Conservation (phyloP, 2,113 vertebrate species). For the Peromyscus polionotus region DNA sequence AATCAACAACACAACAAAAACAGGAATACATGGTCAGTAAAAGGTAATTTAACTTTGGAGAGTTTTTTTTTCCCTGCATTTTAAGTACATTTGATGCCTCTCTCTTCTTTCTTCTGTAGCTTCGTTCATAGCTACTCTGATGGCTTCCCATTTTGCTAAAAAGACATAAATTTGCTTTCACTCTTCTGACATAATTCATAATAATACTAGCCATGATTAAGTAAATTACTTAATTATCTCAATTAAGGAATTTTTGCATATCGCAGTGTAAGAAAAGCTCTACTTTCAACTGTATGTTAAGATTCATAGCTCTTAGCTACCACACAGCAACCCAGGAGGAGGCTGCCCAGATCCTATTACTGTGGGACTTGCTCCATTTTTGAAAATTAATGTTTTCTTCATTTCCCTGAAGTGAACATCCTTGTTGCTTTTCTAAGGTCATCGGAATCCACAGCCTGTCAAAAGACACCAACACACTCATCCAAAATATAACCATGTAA, state of each 20-base stretch:
- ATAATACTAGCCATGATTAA: not conserved
- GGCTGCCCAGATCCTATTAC: not conserved
- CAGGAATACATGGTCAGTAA: not conserved
- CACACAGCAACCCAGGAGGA: rapidly evolving
- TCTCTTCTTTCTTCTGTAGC: not conserved
- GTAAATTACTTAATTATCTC: not conserved
- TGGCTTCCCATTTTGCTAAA: not conserved
- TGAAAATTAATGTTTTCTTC: not conserved
- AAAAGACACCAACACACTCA: not conserved
- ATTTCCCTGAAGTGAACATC: not conserved
- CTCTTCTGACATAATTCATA: not conserved
- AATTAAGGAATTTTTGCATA: not conserved
- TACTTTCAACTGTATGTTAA: not conserved
- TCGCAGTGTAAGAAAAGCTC: not conserved
- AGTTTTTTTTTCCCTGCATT: not conserved
- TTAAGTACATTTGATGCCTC: not conserved
- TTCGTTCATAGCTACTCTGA: not conserved
- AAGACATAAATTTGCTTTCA: not conserved
- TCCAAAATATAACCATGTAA: not conserved
- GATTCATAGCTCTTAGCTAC: too few relatives aligned
- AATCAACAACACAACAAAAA: too few relatives aligned
- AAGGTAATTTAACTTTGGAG: not conserved
- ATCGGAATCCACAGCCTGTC: not conserved
- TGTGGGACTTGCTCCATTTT: not conserved
- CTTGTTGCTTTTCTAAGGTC: not conserved